phyloP scores from a whole-genome alignment of 2,797 vertebrate species.

The Loriculus beryllinus region DNA sequence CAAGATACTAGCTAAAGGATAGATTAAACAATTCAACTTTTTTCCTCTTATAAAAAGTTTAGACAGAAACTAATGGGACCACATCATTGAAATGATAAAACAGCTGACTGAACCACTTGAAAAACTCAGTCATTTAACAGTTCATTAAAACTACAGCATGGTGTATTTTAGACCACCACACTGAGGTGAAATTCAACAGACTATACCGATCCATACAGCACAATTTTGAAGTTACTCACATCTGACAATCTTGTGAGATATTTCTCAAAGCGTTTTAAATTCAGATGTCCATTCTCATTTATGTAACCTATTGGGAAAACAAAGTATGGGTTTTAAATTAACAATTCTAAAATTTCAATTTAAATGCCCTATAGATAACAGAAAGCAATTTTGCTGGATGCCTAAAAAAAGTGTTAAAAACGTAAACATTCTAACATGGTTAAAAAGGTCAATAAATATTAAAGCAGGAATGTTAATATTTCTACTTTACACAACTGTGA shows the following conservation, averaged over 20 bases:
- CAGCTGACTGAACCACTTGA: neutral
- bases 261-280: constrained; percentile 92
- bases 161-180: neutral
- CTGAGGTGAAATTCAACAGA: neutral
- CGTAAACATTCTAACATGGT: neutral
- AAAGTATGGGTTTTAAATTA: neutral
- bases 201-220: neutral
- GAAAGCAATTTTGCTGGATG: neutral
- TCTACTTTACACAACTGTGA: neutral
- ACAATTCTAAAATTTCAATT: neutral
- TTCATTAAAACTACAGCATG: neutral
- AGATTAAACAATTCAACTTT: neutral
- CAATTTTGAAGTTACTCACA: constrained; percentile 75
- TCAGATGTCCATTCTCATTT: constrained; percentile 94
- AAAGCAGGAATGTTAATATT: neutral
- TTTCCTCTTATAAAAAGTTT: neutral
- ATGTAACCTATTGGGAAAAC: constrained; percentile 86
- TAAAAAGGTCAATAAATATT: neutral
- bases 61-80: neutral
- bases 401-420: neutral
- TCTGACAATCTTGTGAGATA: constrained; percentile 92
- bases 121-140: neutral
- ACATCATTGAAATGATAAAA: neutral
- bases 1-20: neutral
- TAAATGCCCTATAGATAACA: neutral